Percentiles rank a stretch among this genome's conserved stretches.
These are phyloP conservation scores for Girardia tigrina DNA, from an alignment of 2,888 invertebrate genomes.

Conservation along the genomic window DNA sequence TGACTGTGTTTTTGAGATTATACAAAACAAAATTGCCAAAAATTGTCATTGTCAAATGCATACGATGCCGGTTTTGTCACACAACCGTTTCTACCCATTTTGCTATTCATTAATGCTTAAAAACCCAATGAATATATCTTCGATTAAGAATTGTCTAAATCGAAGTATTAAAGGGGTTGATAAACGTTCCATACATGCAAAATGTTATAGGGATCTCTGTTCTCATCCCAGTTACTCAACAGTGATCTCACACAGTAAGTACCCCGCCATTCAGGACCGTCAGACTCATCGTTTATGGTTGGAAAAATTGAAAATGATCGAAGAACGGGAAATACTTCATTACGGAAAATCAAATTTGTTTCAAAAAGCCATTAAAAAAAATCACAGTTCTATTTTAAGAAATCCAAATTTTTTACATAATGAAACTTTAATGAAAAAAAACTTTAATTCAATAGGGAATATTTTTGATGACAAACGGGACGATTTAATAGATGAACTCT, in stretches of 20 bases:
- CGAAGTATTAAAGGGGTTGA: background rate
- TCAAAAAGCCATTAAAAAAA: slow-evolving; percentile 19
- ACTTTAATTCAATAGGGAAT: background rate
- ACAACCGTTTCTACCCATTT: background rate
- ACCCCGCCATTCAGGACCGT: slow-evolving; percentile 24
- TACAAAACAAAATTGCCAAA: slow-evolving; percentile 5
- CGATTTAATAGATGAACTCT: slow-evolving; percentile 29
- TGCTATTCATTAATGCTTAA: background rate
- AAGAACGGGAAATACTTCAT: background rate
- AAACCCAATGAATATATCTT: background rate
- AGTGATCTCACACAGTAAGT: slow-evolving; percentile 16
- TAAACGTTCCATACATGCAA: slow-evolving; percentile 1
- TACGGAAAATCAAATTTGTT: background rate
- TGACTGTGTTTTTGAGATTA: slow-evolving; percentile 3
- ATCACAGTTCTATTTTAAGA: background rate
- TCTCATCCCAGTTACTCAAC: background rate
- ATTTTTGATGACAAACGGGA: background rate
- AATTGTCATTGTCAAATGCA: slow-evolving; percentile 9
- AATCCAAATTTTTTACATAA: background rate
- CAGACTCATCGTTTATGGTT: background rate
- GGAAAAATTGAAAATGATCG: background rate
- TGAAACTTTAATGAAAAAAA: background rate
- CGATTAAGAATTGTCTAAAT: background rate
- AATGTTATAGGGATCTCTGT: background rate
- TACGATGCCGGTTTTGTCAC: background rate